Base-by-base conservation (phyloP, 2,888 invertebrate genomes). In the Mycalesis mineus region DNA sequence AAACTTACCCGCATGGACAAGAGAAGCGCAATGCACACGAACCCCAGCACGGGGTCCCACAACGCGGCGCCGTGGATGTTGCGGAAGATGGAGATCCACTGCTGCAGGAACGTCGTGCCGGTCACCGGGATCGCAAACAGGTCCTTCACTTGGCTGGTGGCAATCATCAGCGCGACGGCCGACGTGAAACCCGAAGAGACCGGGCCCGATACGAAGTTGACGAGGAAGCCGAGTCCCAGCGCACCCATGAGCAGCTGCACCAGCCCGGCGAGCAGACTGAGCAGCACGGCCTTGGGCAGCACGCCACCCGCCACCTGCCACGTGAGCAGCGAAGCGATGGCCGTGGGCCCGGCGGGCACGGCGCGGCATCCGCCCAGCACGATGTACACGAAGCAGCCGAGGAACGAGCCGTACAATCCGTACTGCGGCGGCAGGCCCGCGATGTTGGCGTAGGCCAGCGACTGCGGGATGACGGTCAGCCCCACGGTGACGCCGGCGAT, bases 401-500 rank as follows among this genome's bases (percentile, higher is more conserved):
- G 85, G 85, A 98, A 98, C n/a, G 97, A 96, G 53, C 97, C 95
- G 84, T 98, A 98, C 51, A 98, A 90, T 41, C 98, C 98, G 83
- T 96, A 95, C 94, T 97, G 91, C 29, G 94, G 91, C 53, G 95
- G 94, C 62, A 96, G 85, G 15, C 95, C 95, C 48, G 95, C 95
- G 61, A 95, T 94, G 75, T 93, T 94, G 29, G 95, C 92, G 82
- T 96, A 96, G 9, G 96, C 96, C 60, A 96, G 87, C 11, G 95
- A 95, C 85, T 97, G 97, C 11, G 97, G 98, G 69, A 98, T 97
- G 56, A 98, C 97, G 0, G 97, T 98, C 59, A 98, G 91, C 0
- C 97, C 98, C 11, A 98, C 97, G 1, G 97, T 97, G 58, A 98
- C 86, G 55, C 97, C 97, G 4, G 98, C 97, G 62, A 98, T 95